A percentile compares a stretch with the other conserved stretches of the same genome.
Evolutionary conservation across 2,888 invertebrate species (phyloP).

Genomic region (Lithodes maja): DNA sequence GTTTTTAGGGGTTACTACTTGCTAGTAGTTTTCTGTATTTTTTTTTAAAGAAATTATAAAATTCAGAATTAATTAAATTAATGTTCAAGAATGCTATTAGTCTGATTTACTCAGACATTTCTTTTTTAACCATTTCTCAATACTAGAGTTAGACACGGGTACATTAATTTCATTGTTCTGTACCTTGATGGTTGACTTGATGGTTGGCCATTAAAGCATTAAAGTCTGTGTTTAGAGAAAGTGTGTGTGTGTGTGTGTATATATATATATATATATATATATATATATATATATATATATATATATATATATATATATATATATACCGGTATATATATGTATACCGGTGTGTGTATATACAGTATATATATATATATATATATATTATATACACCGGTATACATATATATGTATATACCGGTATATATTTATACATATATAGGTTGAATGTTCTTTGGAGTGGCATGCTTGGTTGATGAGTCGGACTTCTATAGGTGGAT

Average conservation of each 20-base stretch:
- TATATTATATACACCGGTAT: no score
- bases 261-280: no score
- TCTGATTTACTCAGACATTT: constrained; percentile 37
- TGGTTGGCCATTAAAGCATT: neutral
- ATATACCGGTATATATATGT: neutral
- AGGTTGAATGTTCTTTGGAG: constrained; percentile 31
- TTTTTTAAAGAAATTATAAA: constrained; percentile 36
- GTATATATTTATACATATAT: neutral
- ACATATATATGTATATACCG: no score
- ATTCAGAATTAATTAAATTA: constrained; percentile 35
- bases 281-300: no score
- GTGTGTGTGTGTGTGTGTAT: no score
- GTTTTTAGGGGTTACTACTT: constrained; percentile 43
- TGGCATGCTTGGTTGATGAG: constrained; percentile 33
- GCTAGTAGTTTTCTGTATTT: no score
- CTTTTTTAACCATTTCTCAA: constrained; percentile 38
- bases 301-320: neutral
- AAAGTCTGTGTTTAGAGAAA: no score
- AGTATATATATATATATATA: no score
- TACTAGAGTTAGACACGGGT: no score
- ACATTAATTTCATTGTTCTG: no score
- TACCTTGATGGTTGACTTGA: neutral
- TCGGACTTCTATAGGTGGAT: constrained; percentile 52
- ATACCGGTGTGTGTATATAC: no score
- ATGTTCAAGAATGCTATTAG: constrained; percentile 11